Conservation (phyloP, 92 coral and sea anemone genomes). For the Diadumene lineata region DNA sequence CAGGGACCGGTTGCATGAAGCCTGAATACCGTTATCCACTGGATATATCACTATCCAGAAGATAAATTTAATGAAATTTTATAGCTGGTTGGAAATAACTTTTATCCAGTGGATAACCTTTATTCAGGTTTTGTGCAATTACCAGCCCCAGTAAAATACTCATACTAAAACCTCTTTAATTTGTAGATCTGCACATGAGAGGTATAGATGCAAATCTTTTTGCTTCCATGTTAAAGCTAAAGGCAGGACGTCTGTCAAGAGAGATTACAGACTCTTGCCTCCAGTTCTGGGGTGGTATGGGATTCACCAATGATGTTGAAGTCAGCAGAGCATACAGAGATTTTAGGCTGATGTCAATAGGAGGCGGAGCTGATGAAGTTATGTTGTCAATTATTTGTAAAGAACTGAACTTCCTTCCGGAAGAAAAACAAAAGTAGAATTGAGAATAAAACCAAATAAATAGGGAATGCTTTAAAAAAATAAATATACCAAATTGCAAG, state of each 20-base stretch:
- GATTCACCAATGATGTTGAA: conserved; percentile 83
- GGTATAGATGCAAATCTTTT: conserved; percentile 87
- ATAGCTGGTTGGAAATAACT: too few species aligned
- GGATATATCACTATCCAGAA: too few species aligned
- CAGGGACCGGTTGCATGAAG: too few species aligned
- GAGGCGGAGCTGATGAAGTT: conserved; percentile 99
- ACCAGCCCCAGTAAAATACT: too few species aligned
- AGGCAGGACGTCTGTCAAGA: conserved; percentile 88
- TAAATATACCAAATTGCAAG: not conserved
- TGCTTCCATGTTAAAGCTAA: conserved; percentile 92
- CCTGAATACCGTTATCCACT: too few species aligned
- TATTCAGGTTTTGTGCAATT: too few species aligned
- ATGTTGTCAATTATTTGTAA: conserved; percentile 96
- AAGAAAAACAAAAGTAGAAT: not conserved
- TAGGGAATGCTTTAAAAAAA: too few species aligned
- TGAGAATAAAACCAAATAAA: not conserved
- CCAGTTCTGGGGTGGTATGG: conserved; percentile 99
- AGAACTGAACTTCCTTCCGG: conserved; percentile 73
- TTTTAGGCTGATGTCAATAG: conserved; percentile 81
- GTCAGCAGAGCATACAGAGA: conserved; percentile 90
- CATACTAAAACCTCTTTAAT: too few species aligned
- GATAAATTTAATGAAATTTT: too few species aligned
- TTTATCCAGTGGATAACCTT: too few species aligned
- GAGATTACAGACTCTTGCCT: conserved; percentile 90
- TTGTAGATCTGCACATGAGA: conserved; percentile 73